Evolutionary conservation across 2,888 invertebrate genomes (phyloP).

Genomic region (Ophion costatus): DNA sequence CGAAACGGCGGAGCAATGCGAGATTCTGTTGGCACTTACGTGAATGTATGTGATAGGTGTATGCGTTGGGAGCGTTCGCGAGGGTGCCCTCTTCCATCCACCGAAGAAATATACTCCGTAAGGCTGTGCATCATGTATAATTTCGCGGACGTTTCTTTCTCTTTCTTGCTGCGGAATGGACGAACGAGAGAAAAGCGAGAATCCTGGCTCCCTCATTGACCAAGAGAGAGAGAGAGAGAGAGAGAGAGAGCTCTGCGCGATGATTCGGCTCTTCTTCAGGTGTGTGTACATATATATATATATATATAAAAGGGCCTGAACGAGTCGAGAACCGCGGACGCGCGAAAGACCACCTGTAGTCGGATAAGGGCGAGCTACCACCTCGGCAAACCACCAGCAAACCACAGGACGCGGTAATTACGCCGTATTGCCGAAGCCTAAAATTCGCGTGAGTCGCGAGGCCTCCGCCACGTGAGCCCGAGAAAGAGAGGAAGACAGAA

Average conservation of each 20-base stretch:
- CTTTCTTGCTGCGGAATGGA: constrained; percentile 8
- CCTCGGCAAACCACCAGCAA: constrained; percentile 75
- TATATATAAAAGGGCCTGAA: neutral
- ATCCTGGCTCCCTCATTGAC: constrained; percentile 21
- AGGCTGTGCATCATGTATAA: constrained; percentile 27
- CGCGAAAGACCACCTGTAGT: constrained; percentile 76
- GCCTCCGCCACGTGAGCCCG: constrained; percentile 6
- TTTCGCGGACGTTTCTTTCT: constrained; percentile 44
- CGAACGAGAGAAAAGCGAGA: constrained; percentile 22
- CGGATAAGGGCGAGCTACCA: constrained; percentile 64
- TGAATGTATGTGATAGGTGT: neutral
- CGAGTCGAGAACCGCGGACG: constrained; percentile 36
- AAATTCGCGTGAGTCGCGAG: constrained; percentile 71
- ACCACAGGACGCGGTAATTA: constrained; percentile 79
- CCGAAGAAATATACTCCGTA: constrained; percentile 4
- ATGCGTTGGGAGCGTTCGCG: neutral
- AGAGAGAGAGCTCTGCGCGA: constrained; percentile 36
- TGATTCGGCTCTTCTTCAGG: constrained; percentile 62
- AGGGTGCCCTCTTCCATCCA: neutral
- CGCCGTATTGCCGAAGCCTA: constrained; percentile 70
- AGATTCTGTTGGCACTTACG: neutral
- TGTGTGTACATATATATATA: constrained; percentile 18
- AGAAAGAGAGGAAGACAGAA: constrained; percentile 46
- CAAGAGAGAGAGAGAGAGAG: neutral
- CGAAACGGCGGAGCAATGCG: neutral